These are phyloP conservation scores for Platanista minor DNA, from an alignment of 2,113 vertebrate species.

Conservation along the genomic window DNA sequence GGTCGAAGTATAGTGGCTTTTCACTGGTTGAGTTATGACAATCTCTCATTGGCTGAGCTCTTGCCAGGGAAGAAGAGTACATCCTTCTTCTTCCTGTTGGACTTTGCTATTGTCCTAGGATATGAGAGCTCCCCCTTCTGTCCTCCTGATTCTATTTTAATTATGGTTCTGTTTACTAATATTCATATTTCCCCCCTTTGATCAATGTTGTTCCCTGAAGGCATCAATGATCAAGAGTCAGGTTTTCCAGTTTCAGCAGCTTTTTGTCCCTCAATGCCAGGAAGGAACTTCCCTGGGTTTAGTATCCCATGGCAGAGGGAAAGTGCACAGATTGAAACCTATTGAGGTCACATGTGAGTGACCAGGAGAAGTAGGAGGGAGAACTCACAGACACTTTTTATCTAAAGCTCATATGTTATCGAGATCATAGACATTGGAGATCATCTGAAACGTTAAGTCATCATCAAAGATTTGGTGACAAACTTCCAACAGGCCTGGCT, in stretches of 20 bases:
- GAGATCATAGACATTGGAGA: background rate
- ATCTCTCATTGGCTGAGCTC: background rate
- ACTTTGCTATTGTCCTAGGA: background rate
- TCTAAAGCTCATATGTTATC: background rate
- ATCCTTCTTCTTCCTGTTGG: background rate
- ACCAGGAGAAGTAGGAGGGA: background rate
- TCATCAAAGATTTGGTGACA: background rate
- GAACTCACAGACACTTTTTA: background rate
- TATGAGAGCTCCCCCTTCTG: background rate
- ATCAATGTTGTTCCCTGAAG: background rate
- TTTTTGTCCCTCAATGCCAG: background rate
- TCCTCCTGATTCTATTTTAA: background rate
- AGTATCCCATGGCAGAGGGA: background rate
- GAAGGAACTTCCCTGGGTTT: background rate
- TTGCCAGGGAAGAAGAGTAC: background rate
- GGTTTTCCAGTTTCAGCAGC: background rate
- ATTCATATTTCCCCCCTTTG: background rate
- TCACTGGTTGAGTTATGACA: background rate
- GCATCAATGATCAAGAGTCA: background rate
- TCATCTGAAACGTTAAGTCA: background rate
- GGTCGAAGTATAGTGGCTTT: background rate
- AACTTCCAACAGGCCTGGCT: background rate
- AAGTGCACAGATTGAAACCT: background rate
- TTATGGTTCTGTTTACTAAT: background rate
- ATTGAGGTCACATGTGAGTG: background rate